Evolutionary conservation across 2,888 invertebrate genomes (phyloP).

Genomic region (Lasioglossum leucozonium): DNA sequence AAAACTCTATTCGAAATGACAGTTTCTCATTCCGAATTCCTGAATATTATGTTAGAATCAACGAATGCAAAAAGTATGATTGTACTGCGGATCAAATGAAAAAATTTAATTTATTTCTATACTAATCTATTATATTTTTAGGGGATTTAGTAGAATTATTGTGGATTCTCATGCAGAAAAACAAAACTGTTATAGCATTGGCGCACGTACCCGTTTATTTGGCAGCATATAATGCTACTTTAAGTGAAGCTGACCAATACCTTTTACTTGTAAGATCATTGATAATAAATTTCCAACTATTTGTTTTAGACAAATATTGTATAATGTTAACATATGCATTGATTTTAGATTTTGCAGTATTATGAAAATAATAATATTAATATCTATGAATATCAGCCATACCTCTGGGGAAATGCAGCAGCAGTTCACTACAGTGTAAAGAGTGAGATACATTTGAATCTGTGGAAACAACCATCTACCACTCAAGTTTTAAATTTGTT

Average conservation of each 20-base stretch:
- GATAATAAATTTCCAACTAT: background rate
- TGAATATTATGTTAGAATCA: constrained; percentile 88
- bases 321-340: constrained; percentile 12
- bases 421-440: constrained; percentile 91
- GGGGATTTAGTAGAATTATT: constrained; percentile 89
- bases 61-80: constrained; percentile 79
- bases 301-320: background rate
- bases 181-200: constrained; percentile 88
- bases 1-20: constrained; percentile 90
- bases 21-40: constrained; percentile 91
- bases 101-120: background rate
- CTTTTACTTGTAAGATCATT: constrained; percentile 85
- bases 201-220: constrained; percentile 91
- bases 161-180: constrained; percentile 87
- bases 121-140: constrained; percentile 82
- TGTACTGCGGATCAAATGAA: constrained; percentile 9
- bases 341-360: constrained; percentile 87
- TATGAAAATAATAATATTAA: constrained; percentile 90
- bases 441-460: constrained; percentile 86
- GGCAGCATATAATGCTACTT: constrained; percentile 91
- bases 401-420: constrained; percentile 93
- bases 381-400: constrained; percentile 90
- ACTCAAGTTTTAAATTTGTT: constrained; percentile 91
- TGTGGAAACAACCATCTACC: constrained; percentile 90
- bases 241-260: constrained; percentile 89